A percentile compares a stretch with the other conserved stretches of the same genome.
Evolutionary conservation across 2,113 vertebrate genomes (phyloP).

Genomic region (Cichladusa arquata): DNA sequence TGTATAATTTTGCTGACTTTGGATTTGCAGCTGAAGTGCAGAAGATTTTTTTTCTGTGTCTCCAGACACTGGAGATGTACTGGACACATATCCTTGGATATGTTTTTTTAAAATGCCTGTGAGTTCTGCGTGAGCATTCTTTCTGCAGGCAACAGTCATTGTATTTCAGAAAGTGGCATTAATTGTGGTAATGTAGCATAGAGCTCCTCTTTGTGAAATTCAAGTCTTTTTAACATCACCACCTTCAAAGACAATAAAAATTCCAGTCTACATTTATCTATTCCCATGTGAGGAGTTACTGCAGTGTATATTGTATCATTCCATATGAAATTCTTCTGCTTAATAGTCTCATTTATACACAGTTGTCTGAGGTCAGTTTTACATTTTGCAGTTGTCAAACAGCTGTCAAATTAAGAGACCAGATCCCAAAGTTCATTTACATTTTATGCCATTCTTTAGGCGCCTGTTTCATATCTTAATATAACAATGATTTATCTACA

Average conservation of each 20-base stretch:
- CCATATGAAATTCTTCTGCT: slow-evolving; percentile 73
- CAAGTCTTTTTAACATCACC: slow-evolving; percentile 65
- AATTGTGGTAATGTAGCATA: slow-evolving; percentile 72
- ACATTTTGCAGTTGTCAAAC: slow-evolving; percentile 79
- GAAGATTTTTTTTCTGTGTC: not conserved
- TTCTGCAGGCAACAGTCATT: not conserved
- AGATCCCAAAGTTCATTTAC: slow-evolving; percentile 75
- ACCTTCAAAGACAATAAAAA: slow-evolving; percentile 82
- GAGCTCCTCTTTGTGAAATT: slow-evolving; percentile 70
- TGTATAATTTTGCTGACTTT: not conserved
- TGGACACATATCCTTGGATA: not conserved
- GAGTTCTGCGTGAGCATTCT: not conserved
- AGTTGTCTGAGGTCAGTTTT: slow-evolving; percentile 78
- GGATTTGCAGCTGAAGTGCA: not conserved
- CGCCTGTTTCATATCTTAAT: slow-evolving; percentile 66
- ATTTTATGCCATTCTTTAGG: slow-evolving; percentile 67
- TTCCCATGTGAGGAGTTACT: slow-evolving; percentile 73
- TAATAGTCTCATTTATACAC: slow-evolving; percentile 73
- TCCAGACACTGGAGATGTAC: not conserved
- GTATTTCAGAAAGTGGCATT: slow-evolving; percentile 71
- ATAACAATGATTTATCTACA: slow-evolving; percentile 62
- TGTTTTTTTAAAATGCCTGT: not conserved
- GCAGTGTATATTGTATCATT: slow-evolving; percentile 78
- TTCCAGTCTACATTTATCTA: slow-evolving; percentile 74
- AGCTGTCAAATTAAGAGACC: slow-evolving; percentile 78